Base-by-base conservation (phyloP, 2,797 vertebrate genomes). In the Antrozous pallidus region DNA sequence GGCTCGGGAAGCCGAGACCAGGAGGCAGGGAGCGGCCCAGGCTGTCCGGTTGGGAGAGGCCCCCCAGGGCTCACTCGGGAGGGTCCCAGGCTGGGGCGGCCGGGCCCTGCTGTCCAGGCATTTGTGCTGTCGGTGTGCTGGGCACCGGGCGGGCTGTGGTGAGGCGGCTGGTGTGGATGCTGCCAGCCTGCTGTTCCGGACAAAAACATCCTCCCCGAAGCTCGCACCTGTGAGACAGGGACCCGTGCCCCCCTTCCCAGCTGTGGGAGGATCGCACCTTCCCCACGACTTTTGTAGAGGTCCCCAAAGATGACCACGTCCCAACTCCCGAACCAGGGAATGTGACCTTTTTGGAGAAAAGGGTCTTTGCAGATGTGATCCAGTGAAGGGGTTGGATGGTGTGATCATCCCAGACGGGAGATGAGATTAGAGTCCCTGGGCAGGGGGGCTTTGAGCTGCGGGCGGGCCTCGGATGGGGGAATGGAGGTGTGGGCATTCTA, bases 101-200 rank as follows among this genome's bases (percentile, higher is more conserved):
- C 0, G 51, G 38, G 40, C 36, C 42, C 36, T 58, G 20, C 22
- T 6, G 6, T 12, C n/a, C 24, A 10, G 47, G 38, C 17, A 0
- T 4, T 4, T 7, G 10, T 8, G 31, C 16, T 8, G 33, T 1
- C 0, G 2, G 51, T 10, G 36, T 40, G 24, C 83, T 49, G 4
- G 11, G 0, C 10, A 1, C 12, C 0, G 0, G 9, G 78, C 71
- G 0, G 18, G 20, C 49, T 5, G 14, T 1, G 1, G 40, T 17
- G 38, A 24, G 8, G 14, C 0, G 8, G 28, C 83, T 1, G 51
- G 67, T 0, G 3, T 22, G 10, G 4, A 22, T 58, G 13, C 22
- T 9, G 10, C 54, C 67, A 3, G 24, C 3, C 6, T 24, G 31
- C 33, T 28, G 54, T 33, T 42, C 7, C 6, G 24, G 54, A 5